Percentiles rank a stretch among this genome's conserved stretches.
Evolutionary conservation across 2,797 vertebrate genomes (phyloP).

Genomic region (Gobionotothen gibberifrons): DNA sequence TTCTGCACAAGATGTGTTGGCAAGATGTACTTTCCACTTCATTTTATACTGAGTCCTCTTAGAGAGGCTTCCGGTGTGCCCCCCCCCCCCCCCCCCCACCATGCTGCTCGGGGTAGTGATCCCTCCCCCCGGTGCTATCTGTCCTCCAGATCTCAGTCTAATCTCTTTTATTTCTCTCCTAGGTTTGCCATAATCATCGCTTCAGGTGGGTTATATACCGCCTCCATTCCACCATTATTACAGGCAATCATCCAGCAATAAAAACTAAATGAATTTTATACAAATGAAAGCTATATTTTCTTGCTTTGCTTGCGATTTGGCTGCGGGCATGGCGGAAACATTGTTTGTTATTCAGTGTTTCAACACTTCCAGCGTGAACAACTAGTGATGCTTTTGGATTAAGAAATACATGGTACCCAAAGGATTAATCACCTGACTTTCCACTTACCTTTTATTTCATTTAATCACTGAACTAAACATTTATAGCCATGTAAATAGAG

Average conservation of each 20-base stretch:
- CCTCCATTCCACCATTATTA: conserved; percentile 38
- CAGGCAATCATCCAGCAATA: conserved; percentile 57
- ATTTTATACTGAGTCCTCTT: conserved; percentile 23
- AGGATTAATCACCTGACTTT: conserved; percentile 4
- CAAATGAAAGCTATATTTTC: conserved; percentile 56
- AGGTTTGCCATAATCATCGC: conserved; percentile 47
- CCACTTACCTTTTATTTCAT: not conserved
- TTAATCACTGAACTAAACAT: not conserved
- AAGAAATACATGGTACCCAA: not conserved
- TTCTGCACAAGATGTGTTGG: not conserved
- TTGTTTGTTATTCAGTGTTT: conserved; percentile 11
- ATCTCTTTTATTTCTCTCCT: conserved; percentile 66
- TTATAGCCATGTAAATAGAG: not conserved
- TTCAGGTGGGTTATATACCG: conserved; percentile 45
- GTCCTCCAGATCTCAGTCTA: conserved; percentile 56
- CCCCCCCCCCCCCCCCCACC: conserved; percentile 1
- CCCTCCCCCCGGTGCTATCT: conserved; percentile 26
- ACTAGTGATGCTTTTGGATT: not conserved
- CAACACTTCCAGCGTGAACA: conserved; percentile 17
- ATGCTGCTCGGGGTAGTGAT: conserved; percentile 11
- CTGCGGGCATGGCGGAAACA: conserved; percentile 5
- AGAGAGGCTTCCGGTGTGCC: conserved; percentile 5
- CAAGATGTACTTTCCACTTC: conserved; percentile 9
- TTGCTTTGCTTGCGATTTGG: conserved; percentile 15
- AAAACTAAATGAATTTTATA: conserved; percentile 57